Percentiles rank a stretch among this genome's conserved stretches.
Conservation (phyloP, 2,797 vertebrate genomes). For the Smutsia gigantea region DNA sequence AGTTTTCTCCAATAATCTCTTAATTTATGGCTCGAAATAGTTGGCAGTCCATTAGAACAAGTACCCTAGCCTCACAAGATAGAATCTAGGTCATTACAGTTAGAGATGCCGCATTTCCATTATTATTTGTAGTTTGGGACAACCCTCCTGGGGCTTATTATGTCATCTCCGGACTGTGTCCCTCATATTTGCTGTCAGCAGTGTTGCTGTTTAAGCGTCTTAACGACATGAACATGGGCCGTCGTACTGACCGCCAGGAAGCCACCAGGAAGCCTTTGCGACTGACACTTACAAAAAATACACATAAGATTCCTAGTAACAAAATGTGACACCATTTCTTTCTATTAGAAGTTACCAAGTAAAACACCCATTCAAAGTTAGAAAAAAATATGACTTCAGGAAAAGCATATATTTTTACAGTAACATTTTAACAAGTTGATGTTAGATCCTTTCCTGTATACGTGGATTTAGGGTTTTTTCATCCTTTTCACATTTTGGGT, state of each 20-base stretch:
- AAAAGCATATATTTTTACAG: not conserved
- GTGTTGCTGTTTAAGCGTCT: not conserved
- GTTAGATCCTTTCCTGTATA: not conserved
- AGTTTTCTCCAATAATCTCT: constrained; percentile 51
- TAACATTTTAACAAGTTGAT: not conserved
- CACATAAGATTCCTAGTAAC: not conserved
- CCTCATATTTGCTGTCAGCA: not conserved
- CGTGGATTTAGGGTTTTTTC: not conserved
- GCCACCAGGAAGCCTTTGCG: too few species aligned
- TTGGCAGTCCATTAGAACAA: constrained; percentile 39
- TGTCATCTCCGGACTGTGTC: not conserved
- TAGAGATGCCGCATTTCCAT: constrained; percentile 4
- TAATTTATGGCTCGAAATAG: constrained; percentile 31
- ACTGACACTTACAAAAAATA: not conserved
- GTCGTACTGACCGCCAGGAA: not conserved
- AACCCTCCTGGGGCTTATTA: not conserved
- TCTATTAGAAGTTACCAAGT: not conserved
- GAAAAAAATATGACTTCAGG: not conserved
- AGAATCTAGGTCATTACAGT: constrained; percentile 16
- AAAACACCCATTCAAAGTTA: not conserved
- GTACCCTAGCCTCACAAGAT: not conserved
- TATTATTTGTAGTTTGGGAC: constrained; percentile 31
- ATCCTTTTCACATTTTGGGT: not conserved
- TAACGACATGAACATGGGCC: not conserved
- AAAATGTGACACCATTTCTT: not conserved